A percentile compares a stretch with the other conserved stretches of the same genome.
Evolutionary conservation across 2,888 invertebrate species (phyloP).

Genomic region (Perdita meconis): DNA sequence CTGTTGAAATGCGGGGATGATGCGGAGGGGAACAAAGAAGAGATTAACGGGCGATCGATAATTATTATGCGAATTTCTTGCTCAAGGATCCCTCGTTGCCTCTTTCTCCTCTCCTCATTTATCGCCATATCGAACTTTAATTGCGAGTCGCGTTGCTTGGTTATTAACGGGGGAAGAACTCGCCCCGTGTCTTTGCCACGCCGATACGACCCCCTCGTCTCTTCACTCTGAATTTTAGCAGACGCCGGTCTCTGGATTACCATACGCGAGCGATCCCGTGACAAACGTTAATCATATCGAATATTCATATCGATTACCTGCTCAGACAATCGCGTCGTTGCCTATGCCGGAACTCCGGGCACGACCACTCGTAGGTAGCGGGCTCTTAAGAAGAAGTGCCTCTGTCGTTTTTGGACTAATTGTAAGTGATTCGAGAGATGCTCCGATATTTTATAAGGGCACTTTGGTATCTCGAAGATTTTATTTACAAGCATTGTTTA

Average conservation of each 20-base stretch:
- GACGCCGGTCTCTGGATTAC: neutral
- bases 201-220: neutral
- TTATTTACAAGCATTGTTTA: no score
- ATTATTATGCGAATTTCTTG: conserved; percentile 74
- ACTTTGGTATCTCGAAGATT: no score
- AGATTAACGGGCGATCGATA: conserved; percentile 76
- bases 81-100: conserved; percentile 42
- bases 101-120: conserved; percentile 25
- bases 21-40: conserved; percentile 72
- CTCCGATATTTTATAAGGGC: no score
- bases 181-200: neutral
- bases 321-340: neutral
- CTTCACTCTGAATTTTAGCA: neutral
- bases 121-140: conserved; percentile 55
- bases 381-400: no score
- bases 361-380: neutral
- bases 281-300: neutral
- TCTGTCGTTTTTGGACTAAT: no score
- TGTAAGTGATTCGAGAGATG: no score
- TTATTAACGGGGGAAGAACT: conserved; percentile 43
- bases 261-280: neutral
- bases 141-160: conserved; percentile 35
- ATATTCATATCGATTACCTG: neutral
- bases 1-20: conserved; percentile 49
- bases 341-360: neutral